A percentile compares a stretch with the other conserved stretches of the same genome.
Evolutionary conservation across 2,888 invertebrate genomes (phyloP).

Genomic region (Tenthredo amoena): DNA sequence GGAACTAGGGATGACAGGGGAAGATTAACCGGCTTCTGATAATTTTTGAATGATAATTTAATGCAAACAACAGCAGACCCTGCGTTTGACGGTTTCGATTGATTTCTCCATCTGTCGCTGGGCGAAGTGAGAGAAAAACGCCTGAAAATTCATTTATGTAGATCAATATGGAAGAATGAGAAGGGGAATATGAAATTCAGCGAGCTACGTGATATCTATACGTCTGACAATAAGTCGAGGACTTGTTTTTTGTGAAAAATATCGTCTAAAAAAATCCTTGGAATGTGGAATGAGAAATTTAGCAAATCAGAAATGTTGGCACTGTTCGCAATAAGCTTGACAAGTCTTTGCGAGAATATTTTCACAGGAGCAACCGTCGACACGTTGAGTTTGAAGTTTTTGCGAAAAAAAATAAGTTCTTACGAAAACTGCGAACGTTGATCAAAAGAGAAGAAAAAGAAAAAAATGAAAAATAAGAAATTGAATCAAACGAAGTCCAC

Average conservation of each 20-base stretch:
- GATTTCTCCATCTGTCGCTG: neutral
- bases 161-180: neutral
- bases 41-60: neutral
- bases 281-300: neutral
- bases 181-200: neutral
- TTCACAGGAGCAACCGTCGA: neutral
- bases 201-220: neutral
- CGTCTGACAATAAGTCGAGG: neutral
- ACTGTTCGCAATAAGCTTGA: neutral
- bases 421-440: neutral
- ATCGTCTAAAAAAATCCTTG: neutral
- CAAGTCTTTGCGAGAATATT: neutral
- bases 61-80: neutral
- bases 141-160: neutral
- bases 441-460: neutral
- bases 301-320: neutral
- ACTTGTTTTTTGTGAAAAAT: neutral
- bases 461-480: neutral
- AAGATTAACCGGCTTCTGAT: neutral
- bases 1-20: neutral
- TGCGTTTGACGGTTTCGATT: slow-evolving; percentile 9
- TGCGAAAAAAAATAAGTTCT: neutral
- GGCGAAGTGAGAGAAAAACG: neutral
- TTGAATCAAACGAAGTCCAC: neutral
- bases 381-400: neutral